Percentiles rank a stretch among this genome's conserved stretches.
Conservation (phyloP, 2,113 vertebrate species). For the Corapipo altera region DNA sequence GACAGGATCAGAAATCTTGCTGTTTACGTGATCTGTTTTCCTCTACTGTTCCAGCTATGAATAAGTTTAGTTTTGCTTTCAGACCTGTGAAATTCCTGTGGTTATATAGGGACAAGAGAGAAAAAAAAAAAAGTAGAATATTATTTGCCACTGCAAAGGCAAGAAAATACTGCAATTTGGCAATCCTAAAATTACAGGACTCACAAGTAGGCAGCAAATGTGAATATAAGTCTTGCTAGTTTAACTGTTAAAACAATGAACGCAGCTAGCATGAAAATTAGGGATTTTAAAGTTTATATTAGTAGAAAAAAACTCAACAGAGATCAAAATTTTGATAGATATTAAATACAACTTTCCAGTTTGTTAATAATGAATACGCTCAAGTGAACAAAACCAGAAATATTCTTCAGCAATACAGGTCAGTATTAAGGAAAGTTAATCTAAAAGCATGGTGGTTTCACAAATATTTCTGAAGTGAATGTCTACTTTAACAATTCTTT, state of each 20-base stretch:
- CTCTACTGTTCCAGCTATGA: background rate
- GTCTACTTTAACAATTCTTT: background rate
- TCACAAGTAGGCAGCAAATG: background rate
- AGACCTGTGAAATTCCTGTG: background rate
- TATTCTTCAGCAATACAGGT: background rate
- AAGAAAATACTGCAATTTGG: background rate
- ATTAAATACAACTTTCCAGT: background rate
- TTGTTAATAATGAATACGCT: background rate
- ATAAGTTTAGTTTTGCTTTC: background rate
- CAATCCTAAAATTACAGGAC: background rate
- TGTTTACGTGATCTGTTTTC: background rate
- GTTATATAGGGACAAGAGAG: no score
- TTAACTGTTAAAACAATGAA: background rate
- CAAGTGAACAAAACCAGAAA: background rate
- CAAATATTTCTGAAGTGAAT: constrained; percentile 16
- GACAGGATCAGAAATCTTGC: background rate
- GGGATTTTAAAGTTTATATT: background rate
- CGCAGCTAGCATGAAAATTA: background rate
- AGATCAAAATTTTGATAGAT: background rate
- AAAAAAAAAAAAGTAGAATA: background rate
- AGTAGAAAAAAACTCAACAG: background rate
- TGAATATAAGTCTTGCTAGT: background rate
- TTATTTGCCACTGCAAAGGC: background rate
- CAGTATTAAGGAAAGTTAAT: background rate
- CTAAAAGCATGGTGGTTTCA: background rate